Evolutionary conservation across 2,113 vertebrate genomes (phyloP), one percentile per base, ranked within the genome.

Genomic region (Nothocercus julius): DNA sequence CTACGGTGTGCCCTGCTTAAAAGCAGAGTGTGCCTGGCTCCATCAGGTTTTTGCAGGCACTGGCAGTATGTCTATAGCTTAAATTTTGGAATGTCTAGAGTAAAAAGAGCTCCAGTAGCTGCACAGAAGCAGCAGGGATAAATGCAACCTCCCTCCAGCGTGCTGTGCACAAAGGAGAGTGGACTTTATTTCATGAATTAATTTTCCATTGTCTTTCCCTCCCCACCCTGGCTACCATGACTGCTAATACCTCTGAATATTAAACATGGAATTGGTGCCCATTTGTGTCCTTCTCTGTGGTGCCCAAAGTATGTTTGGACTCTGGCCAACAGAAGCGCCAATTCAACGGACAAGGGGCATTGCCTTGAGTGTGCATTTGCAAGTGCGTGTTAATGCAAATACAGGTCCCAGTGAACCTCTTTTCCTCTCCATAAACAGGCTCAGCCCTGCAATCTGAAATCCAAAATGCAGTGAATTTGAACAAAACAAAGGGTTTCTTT

Each of bases 401-500:
- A 94, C 22, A 74, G 97, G 69, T 53, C 40, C 70, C 90, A 93
- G 68, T 68, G 85, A 96, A 95, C 53, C 62, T 87, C 61, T 86
- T 80, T 90, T 30, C 34, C 28, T 38, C 13, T 78, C 84, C 84
- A 74, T 79, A 84, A 94, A 68, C 38, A 63, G 74, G 54, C 96
- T 74, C 72, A 81, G 49, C 19, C 47, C 45, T 81, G 58, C 75
- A 54, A 82, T 66, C 67, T 72, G 94, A 90, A 96, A 92, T 92
- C 93, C 95, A 53, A 83, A 85, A 82, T 53, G 36, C 51, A 83
- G 69, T 75, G 81, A 79, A 77, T 86, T 49, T 90, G 87, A 72
- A 89, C 80, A 54, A 85, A 95, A 84, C 32, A 93, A 83, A 58
- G 11, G 45, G 17, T 27, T 94, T 67, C 70, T 85, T 94, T 93